phyloP scores from a whole-genome alignment of 2,888 invertebrate genomes.

The Caenorhabditis sinica region DNA sequence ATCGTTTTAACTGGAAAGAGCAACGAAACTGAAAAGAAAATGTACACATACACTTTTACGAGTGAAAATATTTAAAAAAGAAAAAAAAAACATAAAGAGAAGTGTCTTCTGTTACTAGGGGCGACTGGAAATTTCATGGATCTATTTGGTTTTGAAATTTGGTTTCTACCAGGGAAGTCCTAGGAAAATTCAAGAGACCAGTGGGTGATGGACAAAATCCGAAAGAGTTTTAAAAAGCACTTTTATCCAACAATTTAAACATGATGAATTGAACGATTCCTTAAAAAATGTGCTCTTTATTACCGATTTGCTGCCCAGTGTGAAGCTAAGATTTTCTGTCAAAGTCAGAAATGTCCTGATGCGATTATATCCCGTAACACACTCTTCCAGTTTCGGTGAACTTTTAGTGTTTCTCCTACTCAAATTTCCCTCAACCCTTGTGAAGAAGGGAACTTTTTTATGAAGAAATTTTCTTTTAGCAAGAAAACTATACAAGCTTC shows the following conservation, averaged over 20 bases:
- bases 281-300: too few species aligned
- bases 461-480: not conserved
- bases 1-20: conserved; percentile 41
- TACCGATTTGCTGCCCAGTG: too few species aligned
- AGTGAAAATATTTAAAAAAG: conserved; percentile 20
- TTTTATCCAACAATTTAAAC: too few species aligned
- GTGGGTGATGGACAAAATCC: too few species aligned
- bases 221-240: too few species aligned
- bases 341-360: too few species aligned
- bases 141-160: not conserved
- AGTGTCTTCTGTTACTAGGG: conserved; percentile 48
- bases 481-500: not conserved
- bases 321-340: too few species aligned
- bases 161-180: not conserved
- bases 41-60: conserved; percentile 45
- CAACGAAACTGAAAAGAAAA: conserved; percentile 12
- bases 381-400: too few species aligned
- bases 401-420: too few species aligned
- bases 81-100: conserved; percentile 20
- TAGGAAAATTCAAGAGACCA: too few species aligned
- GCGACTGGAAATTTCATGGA: conserved; percentile 14
- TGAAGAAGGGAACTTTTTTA: not conserved
- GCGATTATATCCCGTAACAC: too few species aligned
- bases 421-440: not conserved
- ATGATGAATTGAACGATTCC: too few species aligned